Evolutionary conservation across 2,797 vertebrate species (phyloP).

Genomic region (Halcyon chelicuti): DNA sequence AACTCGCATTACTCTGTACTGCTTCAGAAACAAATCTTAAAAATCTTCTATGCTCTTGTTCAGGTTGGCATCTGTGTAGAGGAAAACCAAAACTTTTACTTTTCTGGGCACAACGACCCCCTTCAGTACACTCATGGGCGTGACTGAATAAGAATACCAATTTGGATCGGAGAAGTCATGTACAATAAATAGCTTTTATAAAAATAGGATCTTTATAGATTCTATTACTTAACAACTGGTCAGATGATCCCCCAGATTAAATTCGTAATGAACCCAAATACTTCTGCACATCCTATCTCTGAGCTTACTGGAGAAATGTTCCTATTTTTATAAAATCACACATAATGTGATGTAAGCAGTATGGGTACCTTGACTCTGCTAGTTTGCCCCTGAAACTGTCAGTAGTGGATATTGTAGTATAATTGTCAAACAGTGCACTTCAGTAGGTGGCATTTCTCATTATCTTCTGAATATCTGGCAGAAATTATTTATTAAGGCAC

Average conservation of each 20-base stretch:
- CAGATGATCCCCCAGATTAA: background rate
- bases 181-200: background rate
- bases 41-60: constrained; percentile 97
- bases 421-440: background rate
- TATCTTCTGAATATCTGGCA: background rate
- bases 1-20: constrained; percentile 92
- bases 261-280: background rate
- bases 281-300: background rate
- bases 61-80: constrained; percentile 83
- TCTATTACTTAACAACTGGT: background rate
- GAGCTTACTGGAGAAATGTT: background rate
- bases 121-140: background rate
- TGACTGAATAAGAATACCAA: background rate
- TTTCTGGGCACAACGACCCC: background rate
- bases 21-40: constrained; percentile 97
- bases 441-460: background rate
- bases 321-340: background rate
- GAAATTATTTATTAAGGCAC: background rate
- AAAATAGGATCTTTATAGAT: background rate
- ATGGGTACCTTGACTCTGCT: background rate
- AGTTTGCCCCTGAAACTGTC: background rate
- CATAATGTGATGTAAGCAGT: background rate
- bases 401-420: background rate
- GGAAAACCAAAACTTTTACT: background rate
- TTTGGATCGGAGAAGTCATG: background rate